These are phyloP conservation scores for Sepioteuthis lessoniana DNA, from an alignment of 2,888 invertebrate species.

Conservation along the genomic window DNA sequence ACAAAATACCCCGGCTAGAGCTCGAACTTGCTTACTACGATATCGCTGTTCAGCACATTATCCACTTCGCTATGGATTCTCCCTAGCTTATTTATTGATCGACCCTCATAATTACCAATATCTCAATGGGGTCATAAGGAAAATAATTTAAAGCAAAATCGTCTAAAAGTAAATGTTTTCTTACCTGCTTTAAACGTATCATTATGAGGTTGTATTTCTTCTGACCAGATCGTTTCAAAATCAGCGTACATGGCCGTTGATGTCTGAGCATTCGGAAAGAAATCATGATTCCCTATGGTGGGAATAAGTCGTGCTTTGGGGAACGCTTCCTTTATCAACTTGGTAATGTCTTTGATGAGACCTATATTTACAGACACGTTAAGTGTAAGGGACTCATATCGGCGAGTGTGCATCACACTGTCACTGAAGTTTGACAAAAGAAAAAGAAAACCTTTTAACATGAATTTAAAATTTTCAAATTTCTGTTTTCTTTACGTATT, in stretches of 20 bases:
- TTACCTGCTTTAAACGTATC: slow-evolving; percentile 85
- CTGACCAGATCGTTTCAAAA: slow-evolving; percentile 82
- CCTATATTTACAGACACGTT: slow-evolving; percentile 80
- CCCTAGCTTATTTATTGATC: too few relatives aligned
- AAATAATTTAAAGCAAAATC: slow-evolving; percentile 60
- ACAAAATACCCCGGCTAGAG: too few relatives aligned
- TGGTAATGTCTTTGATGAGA: slow-evolving; percentile 83
- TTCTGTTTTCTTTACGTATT: too few relatives aligned
- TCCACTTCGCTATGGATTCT: too few relatives aligned
- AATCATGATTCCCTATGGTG: slow-evolving; percentile 91
- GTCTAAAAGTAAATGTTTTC: not conserved
- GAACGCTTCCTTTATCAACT: slow-evolving; percentile 78
- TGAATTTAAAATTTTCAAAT: too few relatives aligned
- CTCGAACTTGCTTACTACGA: too few relatives aligned
- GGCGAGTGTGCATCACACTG: not conserved
- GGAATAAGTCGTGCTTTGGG: slow-evolving; percentile 91
- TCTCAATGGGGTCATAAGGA: too few relatives aligned
- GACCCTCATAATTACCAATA: too few relatives aligned
- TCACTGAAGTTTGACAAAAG: not conserved
- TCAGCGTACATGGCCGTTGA: slow-evolving; percentile 80
- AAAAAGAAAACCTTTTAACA: not conserved
- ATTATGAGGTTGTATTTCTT: slow-evolving; percentile 83
- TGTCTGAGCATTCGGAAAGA: slow-evolving; percentile 77
- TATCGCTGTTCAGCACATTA: too few relatives aligned
- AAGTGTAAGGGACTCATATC: not conserved